phyloP scores from a whole-genome alignment of 2,113 vertebrate genomes.

The Turdus rufiventris region DNA sequence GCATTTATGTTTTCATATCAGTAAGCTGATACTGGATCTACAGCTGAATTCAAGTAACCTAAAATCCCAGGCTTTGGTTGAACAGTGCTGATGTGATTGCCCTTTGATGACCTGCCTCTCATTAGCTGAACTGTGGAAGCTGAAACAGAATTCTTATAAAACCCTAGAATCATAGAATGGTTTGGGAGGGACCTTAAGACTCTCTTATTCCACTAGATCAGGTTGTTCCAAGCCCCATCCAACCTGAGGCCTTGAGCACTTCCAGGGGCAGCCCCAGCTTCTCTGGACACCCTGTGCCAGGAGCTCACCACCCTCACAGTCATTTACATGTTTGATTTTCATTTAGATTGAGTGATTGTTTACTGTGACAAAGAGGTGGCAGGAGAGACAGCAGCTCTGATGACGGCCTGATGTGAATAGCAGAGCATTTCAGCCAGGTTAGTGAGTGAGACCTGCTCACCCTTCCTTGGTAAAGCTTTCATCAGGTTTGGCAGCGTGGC shows the following conservation, averaged over 20 bases:
- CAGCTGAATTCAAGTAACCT: not conserved
- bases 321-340: not conserved
- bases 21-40: not conserved
- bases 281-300: not conserved
- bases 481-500: not conserved
- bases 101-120: not conserved
- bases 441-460: not conserved
- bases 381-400: not conserved
- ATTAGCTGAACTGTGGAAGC: not conserved
- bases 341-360: not conserved
- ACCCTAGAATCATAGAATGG: not conserved
- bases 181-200: not conserved
- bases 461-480: not conserved
- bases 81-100: not conserved
- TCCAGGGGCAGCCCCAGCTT: not conserved
- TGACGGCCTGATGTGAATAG: not conserved
- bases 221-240: not conserved
- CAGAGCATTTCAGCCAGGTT: not conserved
- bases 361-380: not conserved
- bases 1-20: not conserved
- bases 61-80: not conserved
- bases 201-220: fast-evolving
- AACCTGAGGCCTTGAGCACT: not conserved
- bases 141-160: fast-evolving
- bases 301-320: not conserved